Evolutionary conservation across 35 echinoderm and acorn worm species (phyloP).

Genomic region (Ophioderma brevispina): DNA sequence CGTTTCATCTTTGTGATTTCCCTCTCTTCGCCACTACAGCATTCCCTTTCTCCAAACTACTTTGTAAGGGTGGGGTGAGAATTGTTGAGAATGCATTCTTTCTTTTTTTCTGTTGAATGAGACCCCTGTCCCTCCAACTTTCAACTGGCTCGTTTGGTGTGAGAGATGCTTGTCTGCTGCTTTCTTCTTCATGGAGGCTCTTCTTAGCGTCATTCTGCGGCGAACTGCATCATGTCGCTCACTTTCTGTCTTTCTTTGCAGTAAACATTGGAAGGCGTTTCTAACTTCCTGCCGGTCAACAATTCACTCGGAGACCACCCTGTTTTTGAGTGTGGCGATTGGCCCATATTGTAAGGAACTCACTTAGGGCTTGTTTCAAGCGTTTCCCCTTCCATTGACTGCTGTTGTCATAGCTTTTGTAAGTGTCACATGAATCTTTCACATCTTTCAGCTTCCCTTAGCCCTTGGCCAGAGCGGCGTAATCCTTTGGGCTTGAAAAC

Average conservation of each 20-base stretch:
- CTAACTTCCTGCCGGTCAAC: slow-evolving; percentile 29
- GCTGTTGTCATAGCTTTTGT: slow-evolving; percentile 29
- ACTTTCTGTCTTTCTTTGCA: neutral
- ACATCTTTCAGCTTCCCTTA: slow-evolving; percentile 61
- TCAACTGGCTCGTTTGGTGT: slow-evolving; percentile 1
- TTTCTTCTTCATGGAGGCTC: slow-evolving; percentile 13
- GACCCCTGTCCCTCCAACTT: slow-evolving; percentile 32
- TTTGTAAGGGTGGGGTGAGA: neutral
- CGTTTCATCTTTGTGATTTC: no score
- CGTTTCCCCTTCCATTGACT: neutral
- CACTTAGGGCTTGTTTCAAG: slow-evolving; percentile 60
- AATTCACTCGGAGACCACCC: slow-evolving; percentile 24
- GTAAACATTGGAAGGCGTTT: neutral
- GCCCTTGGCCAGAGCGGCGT: slow-evolving; percentile 71
- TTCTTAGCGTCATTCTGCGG: neutral
- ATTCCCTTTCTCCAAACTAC: neutral
- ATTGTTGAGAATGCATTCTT: slow-evolving; percentile 13
- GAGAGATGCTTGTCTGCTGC: neutral
- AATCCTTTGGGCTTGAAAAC: slow-evolving; percentile 23
- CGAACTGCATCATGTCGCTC: neutral
- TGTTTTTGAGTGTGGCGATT: slow-evolving; percentile 57
- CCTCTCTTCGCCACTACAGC: neutral
- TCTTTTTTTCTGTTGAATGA: slow-evolving; percentile 25
- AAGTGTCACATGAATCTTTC: slow-evolving; percentile 51
- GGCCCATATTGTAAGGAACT: slow-evolving; percentile 58